Percentiles rank a stretch among this genome's conserved stretches.
Evolutionary conservation across 2,797 vertebrate species (phyloP).

Genomic region (Pseudotriccus pelzelni): DNA sequence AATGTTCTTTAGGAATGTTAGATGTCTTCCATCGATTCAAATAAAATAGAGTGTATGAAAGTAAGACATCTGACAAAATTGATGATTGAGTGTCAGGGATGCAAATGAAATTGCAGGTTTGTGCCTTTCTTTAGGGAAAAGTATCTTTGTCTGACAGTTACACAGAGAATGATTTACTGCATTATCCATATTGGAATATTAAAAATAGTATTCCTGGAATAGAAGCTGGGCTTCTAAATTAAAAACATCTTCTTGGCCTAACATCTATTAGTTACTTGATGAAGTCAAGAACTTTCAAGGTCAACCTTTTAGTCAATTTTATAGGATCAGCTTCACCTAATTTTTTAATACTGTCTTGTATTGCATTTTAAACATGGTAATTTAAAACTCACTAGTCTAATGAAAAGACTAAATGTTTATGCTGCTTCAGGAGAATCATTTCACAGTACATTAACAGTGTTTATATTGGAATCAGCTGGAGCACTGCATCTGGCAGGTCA

Average conservation of each 20-base stretch:
- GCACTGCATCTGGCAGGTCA: not conserved
- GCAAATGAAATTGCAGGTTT: not conserved
- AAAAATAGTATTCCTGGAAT: not conserved
- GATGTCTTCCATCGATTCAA: not conserved
- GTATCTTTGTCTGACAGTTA: not conserved
- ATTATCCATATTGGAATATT: not conserved
- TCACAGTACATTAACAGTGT: slow-evolving; percentile 56
- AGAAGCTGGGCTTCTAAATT: not conserved
- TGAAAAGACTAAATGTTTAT: slow-evolving; percentile 50
- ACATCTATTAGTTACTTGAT: not conserved
- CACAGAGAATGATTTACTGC: not conserved
- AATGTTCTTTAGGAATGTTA: not conserved
- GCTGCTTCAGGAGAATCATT: slow-evolving; percentile 46
- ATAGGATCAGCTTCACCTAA: not conserved
- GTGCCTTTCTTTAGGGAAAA: not conserved
- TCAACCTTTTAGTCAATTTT: not conserved
- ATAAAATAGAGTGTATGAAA: not conserved
- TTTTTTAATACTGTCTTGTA: not conserved
- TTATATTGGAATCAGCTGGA: slow-evolving; percentile 43
- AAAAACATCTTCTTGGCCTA: not conserved
- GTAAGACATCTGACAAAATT: not conserved
- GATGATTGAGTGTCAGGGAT: not conserved
- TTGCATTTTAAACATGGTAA: not conserved
- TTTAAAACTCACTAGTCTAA: slow-evolving; percentile 32
- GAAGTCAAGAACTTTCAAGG: not conserved